phyloP scores from a whole-genome alignment of 2,888 invertebrate species.

The Mesodorylaimus sp. region DNA sequence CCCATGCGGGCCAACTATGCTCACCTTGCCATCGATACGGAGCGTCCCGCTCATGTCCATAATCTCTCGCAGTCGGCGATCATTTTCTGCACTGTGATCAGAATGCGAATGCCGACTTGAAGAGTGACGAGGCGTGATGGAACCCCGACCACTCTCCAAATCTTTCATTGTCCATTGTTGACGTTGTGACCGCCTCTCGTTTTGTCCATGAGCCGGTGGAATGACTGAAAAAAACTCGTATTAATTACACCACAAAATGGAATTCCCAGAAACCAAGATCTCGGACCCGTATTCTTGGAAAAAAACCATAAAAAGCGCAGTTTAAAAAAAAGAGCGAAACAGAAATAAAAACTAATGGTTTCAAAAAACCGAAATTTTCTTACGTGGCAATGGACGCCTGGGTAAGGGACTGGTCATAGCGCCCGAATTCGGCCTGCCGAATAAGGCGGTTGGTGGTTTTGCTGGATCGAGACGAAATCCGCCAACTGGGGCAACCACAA shows the following conservation, averaged over 20 bases:
- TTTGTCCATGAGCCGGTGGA: background rate
- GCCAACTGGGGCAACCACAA: too few species aligned
- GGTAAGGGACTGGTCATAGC: conserved; percentile 9
- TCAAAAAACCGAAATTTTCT: background rate
- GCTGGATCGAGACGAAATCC: too few species aligned
- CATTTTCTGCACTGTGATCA: conserved; percentile 43
- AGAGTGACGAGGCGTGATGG: too few species aligned
- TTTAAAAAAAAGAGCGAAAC: background rate
- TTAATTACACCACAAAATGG: background rate
- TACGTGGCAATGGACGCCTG: background rate
- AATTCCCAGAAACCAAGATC: background rate
- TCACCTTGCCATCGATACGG: conserved; percentile 53
- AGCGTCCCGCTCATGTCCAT: conserved; percentile 79
- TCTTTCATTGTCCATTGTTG: background rate
- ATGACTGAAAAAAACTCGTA: background rate
- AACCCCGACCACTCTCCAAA: too few species aligned
- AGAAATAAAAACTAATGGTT: background rate
- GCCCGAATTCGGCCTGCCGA: background rate
- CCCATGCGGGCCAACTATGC: conserved; percentile 15
- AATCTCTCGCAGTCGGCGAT: conserved; percentile 69
- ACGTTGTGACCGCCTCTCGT: background rate
- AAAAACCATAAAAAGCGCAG: too few species aligned
- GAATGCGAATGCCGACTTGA: too few species aligned
- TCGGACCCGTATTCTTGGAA: background rate
- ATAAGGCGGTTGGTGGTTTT: too few species aligned